A percentile compares a stretch with the other conserved stretches of the same genome.
Evolutionary conservation across 2,797 vertebrate genomes (phyloP).

Genomic region (Melopsittacus undulatus): DNA sequence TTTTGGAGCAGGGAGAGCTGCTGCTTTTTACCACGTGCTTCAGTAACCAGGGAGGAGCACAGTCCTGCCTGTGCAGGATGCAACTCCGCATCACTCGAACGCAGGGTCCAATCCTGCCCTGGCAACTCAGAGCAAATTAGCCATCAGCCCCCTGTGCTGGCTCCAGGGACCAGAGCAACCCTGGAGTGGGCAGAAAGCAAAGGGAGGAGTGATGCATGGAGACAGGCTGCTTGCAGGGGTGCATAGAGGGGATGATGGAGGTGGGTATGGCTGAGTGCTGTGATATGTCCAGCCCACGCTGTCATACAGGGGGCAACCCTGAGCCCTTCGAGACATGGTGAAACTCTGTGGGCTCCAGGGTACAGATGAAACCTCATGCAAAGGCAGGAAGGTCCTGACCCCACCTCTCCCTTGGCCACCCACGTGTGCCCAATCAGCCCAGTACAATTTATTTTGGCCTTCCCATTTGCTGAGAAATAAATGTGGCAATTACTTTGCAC

Average conservation of each 20-base stretch:
- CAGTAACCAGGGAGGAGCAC: not conserved
- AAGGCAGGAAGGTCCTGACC: not conserved
- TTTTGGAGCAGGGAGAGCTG: not conserved
- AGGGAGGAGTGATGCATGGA: accelerated
- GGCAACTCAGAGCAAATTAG: not conserved
- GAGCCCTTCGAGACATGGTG: not conserved
- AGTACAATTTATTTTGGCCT: not conserved
- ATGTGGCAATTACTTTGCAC: not conserved
- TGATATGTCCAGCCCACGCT: not conserved
- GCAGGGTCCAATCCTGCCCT: not conserved
- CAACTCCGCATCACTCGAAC: not conserved
- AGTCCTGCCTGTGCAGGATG: not conserved
- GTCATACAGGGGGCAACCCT: not conserved
- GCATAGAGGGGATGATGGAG: not conserved
- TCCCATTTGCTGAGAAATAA: not conserved
- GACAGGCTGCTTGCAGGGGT: not conserved
- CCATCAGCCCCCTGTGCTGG: not conserved
- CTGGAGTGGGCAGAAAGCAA: not conserved
- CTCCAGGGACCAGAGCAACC: not conserved
- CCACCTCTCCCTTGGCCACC: not conserved
- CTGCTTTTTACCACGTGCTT: not conserved
- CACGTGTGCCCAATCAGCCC: not conserved
- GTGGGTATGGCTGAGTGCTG: accelerated
- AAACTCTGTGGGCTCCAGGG: not conserved
- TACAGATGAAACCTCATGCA: not conserved